Evolutionary conservation across 2,113 vertebrate species (phyloP).

Genomic region (Lagopus leucura): DNA sequence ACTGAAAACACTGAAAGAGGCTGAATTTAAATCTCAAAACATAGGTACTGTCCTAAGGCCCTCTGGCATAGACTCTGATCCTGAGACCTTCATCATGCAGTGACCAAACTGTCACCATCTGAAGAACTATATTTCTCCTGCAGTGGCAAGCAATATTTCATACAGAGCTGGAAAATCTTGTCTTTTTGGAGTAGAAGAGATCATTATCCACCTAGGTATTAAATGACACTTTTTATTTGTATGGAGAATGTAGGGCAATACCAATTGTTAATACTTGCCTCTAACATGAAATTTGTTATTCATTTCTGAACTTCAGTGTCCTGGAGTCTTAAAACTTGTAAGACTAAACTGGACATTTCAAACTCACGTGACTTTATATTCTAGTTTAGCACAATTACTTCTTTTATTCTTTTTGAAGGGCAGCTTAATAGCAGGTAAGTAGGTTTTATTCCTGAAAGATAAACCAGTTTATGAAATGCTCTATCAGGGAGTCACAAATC

Average conservation of each 20-base stretch:
- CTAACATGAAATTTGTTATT: slow-evolving; percentile 4
- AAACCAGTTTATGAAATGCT: slow-evolving; percentile 1
- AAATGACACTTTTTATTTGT: background rate
- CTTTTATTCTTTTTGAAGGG: slow-evolving; percentile 31
- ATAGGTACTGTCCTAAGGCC: background rate
- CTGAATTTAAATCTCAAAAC: background rate
- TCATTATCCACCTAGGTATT: background rate
- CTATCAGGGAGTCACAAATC: background rate
- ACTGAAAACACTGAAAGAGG: too few relatives aligned
- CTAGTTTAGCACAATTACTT: background rate
- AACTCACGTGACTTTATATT: background rate
- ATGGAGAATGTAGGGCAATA: background rate
- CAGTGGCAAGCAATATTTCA: background rate
- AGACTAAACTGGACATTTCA: background rate
- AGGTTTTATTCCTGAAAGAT: slow-evolving; percentile 5
- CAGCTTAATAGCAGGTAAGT: slow-evolving; percentile 19
- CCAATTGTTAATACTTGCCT: background rate
- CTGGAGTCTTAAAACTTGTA: background rate
- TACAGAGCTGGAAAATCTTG: background rate
- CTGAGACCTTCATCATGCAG: background rate
- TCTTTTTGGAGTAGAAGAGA: background rate
- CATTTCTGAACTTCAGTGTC: background rate
- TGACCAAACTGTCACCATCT: background rate
- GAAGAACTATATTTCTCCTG: background rate
- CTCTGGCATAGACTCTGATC: background rate